These are phyloP conservation scores for Macrotis lagotis DNA, from an alignment of 2,113 vertebrate species.

Conservation along the genomic window DNA sequence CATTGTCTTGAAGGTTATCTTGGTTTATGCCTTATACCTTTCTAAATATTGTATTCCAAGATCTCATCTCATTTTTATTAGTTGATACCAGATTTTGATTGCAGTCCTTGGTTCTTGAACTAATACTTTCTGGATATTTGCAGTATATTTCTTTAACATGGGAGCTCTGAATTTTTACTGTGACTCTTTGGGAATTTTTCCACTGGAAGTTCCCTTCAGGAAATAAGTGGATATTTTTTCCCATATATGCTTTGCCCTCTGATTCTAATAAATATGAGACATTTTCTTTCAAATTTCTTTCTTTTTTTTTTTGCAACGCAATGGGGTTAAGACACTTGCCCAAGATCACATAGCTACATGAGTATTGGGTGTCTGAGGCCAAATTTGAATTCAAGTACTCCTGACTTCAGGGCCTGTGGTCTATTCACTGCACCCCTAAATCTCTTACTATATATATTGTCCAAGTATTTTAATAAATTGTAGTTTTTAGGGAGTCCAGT, in stretches of 20 bases:
- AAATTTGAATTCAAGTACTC: too few species aligned
- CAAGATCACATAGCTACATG: too few species aligned
- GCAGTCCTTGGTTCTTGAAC: not conserved
- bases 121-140: not conserved
- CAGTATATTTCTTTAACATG: not conserved
- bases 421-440: too few species aligned
- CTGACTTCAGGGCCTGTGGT: too few species aligned
- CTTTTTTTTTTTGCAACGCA: too few species aligned
- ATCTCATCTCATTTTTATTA: not conserved
- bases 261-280: not conserved
- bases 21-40: not conserved
- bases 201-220: not conserved
- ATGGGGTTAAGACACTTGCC: too few species aligned
- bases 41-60: not conserved
- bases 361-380: too few species aligned
- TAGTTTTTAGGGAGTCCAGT: not conserved
- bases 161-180: not conserved
- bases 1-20: not conserved
- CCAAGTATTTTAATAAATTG: not conserved
- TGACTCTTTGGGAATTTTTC: not conserved
- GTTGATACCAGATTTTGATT: not conserved
- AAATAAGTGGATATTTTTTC: not conserved
- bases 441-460: not conserved
- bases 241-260: not conserved
- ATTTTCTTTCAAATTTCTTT: not conserved